Percentiles rank a stretch among this genome's conserved stretches.
These are phyloP conservation scores for Henicopernis longicauda DNA, from an alignment of 2,113 vertebrate genomes.

Conservation along the genomic window DNA sequence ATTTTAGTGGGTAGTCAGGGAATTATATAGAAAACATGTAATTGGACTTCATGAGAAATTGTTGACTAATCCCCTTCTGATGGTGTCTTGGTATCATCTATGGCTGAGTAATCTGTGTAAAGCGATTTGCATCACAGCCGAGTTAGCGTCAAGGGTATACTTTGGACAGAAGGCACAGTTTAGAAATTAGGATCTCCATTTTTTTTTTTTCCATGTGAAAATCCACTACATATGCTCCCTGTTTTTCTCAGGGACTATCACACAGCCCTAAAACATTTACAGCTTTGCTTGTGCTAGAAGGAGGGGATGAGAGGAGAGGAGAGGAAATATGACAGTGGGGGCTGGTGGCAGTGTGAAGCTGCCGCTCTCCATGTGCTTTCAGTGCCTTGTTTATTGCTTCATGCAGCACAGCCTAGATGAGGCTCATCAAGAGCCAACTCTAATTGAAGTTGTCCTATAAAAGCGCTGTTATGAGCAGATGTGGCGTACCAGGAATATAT, in stretches of 20 bases:
- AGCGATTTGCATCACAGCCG: conserved; percentile 63
- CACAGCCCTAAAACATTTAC: conserved; percentile 64
- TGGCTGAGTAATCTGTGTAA: conserved; percentile 67
- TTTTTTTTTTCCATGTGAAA: conserved; percentile 57
- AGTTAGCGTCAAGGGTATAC: conserved; percentile 59
- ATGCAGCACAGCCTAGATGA: conserved; percentile 13
- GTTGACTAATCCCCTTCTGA: conserved; percentile 64
- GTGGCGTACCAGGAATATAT: neutral
- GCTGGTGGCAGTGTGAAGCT: conserved; percentile 27
- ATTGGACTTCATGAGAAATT: conserved; percentile 66
- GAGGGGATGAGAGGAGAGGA: neutral
- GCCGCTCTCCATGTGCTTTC: conserved; percentile 3
- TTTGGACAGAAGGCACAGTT: conserved; percentile 71
- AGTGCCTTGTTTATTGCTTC: conserved; percentile 12
- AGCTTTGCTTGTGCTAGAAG: conserved; percentile 29
- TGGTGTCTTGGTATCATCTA: conserved; percentile 51
- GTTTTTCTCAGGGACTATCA: conserved; percentile 70
- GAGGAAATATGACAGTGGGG: conserved; percentile 25
- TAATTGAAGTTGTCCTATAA: conserved; percentile 47
- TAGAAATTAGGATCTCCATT: conserved; percentile 51
- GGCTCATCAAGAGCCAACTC: conserved; percentile 43
- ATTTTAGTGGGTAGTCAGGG: conserved; percentile 71
- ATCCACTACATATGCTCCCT: conserved; percentile 68
- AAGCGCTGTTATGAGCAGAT: conserved; percentile 46
- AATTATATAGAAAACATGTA: conserved; percentile 70